Percentiles rank a stretch among this genome's conserved stretches.
Evolutionary conservation across 2,113 vertebrate genomes (phyloP).

Genomic region (Cichladusa arquata): DNA sequence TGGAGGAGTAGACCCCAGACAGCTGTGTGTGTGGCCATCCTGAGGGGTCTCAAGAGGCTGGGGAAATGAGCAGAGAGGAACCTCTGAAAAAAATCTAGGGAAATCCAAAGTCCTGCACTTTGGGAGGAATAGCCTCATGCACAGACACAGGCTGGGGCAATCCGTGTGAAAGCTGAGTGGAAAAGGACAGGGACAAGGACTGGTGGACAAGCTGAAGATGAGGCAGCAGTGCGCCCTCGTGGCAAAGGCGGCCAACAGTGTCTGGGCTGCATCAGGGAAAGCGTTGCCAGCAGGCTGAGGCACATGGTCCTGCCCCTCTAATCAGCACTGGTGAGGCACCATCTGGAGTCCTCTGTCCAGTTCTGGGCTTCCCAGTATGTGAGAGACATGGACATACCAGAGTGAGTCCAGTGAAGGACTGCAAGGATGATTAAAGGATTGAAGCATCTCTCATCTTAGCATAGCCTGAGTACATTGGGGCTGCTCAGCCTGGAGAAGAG

Average conservation of each 20-base stretch:
- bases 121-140: not conserved
- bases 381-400: not conserved
- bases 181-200: not conserved
- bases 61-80: not conserved
- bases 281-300: not conserved
- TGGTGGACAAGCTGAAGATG: not conserved
- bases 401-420: not conserved
- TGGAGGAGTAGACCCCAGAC: not conserved
- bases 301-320: not conserved
- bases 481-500: not conserved
- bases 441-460: not conserved
- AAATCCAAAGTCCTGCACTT: not conserved
- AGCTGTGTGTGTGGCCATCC: not conserved
- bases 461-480: not conserved
- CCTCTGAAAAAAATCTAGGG: not conserved
- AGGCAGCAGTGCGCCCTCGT: constrained; percentile 43
- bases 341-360: not conserved
- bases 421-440: not conserved
- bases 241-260: not conserved
- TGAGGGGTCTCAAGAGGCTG: not conserved
- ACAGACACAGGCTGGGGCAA: not conserved
- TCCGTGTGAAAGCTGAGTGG: not conserved
- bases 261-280: not conserved
- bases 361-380: not conserved
- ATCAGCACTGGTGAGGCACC: not conserved